Conservation (phyloP, 1,140 invertebrate species). For the Drosophila albomicans region DNA sequence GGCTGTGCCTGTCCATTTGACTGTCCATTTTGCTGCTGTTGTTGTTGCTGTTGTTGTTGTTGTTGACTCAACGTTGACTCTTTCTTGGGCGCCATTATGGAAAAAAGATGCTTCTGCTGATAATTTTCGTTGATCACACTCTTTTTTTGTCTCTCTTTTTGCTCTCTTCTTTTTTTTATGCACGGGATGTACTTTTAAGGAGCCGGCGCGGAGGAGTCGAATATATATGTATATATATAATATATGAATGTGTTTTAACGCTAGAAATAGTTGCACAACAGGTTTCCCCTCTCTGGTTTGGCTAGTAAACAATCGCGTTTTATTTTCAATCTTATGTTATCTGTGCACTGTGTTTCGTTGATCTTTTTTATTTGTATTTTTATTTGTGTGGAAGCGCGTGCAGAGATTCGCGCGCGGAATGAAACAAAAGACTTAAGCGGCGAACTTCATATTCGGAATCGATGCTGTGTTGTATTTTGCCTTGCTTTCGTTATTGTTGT, state of each 20-base stretch:
- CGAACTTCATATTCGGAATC: constrained; percentile 65
- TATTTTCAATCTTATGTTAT: constrained; percentile 37
- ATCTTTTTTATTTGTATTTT: constrained; percentile 23
- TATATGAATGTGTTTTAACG: no score
- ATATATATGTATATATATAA: background rate
- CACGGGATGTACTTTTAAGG: constrained; percentile 20
- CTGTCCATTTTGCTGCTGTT: constrained; percentile 47
- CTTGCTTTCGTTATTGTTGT: constrained; percentile 2
- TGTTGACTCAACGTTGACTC: constrained; percentile 73
- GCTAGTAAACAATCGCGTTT: constrained; percentile 69
- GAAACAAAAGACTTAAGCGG: constrained; percentile 78
- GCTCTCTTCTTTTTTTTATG: background rate
- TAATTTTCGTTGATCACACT: background rate
- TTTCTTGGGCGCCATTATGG: constrained; percentile 74
- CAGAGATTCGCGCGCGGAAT: constrained; percentile 63
- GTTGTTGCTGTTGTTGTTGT: constrained; percentile 60
- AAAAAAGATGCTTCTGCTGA: constrained; percentile 1
- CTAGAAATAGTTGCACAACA: constrained; percentile 75
- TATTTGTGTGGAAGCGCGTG: background rate
- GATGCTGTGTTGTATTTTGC: constrained; percentile 12
- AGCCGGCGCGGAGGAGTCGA: constrained; percentile 31
- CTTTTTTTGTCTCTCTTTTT: constrained; percentile 10
- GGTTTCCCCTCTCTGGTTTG: constrained; percentile 56
- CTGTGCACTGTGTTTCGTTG: constrained; percentile 50
- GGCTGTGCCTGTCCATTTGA: constrained; percentile 37